These are phyloP conservation scores for Oreochromis spilurus DNA, from an alignment of 2,113 vertebrate species.

Conservation along the genomic window DNA sequence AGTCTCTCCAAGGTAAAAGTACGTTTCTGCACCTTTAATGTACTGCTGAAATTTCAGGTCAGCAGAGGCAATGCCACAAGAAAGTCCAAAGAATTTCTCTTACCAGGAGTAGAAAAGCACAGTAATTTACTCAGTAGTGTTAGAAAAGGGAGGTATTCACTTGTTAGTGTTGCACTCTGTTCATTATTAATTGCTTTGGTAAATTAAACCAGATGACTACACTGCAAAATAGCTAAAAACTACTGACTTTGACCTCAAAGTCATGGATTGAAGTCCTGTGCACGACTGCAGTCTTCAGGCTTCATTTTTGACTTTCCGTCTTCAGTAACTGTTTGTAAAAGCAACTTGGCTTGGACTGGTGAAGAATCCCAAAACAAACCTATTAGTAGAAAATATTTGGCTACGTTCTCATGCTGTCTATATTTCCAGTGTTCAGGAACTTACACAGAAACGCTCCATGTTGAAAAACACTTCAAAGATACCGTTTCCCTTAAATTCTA, in stretches of 20 bases:
- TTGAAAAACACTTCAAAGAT: not conserved
- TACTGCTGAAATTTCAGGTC: not conserved
- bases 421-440: not conserved
- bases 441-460: not conserved
- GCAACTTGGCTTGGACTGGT: not conserved
- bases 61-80: not conserved
- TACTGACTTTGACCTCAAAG: not conserved
- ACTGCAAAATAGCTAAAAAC: not conserved
- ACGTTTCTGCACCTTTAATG: not conserved
- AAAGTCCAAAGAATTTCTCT: not conserved
- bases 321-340: not conserved
- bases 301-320: not conserved
- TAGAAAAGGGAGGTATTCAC: not conserved
- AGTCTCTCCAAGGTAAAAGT: not conserved
- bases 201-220: not conserved
- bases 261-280: not conserved
- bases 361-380: not conserved
- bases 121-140: not conserved
- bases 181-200: not conserved
- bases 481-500: rapidly evolving
- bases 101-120: not conserved
- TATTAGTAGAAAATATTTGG: not conserved
- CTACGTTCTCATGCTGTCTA: not conserved
- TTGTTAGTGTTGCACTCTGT: not conserved
- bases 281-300: not conserved